A percentile compares a stretch with the other conserved stretches of the same genome.
These are phyloP conservation scores for Eptesicus fuscus DNA, from an alignment of 2,113 vertebrate genomes.

Conservation along the genomic window DNA sequence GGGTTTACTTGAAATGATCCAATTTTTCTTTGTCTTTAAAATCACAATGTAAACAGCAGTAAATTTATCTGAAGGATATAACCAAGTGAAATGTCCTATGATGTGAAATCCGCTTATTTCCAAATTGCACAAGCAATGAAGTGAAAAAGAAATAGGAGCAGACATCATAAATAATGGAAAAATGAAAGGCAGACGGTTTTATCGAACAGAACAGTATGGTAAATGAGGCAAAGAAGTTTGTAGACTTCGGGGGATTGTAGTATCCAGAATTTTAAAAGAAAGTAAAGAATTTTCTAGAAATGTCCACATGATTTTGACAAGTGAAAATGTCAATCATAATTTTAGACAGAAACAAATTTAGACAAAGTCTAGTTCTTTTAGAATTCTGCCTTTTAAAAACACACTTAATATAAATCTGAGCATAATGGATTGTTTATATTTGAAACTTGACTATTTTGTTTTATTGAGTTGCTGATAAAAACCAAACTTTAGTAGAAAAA, in stretches of 20 bases:
- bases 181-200: neutral
- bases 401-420: neutral
- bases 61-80: constrained; percentile 15
- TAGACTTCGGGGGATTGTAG: neutral
- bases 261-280: neutral
- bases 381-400: neutral
- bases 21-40: constrained; percentile 10
- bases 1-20: neutral
- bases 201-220: neutral
- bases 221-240: neutral
- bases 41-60: neutral
- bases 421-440: neutral
- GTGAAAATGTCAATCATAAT: neutral
- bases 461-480: neutral
- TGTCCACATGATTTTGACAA: neutral
- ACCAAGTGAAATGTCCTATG: neutral
- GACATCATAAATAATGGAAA: constrained; percentile 20
- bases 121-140: neutral
- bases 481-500: neutral
- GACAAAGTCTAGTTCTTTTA: neutral
- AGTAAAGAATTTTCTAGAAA: neutral
- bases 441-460: neutral
- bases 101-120: constrained; percentile 35
- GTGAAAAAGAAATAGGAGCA: constrained; percentile 3
- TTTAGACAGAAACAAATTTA: neutral